Evolutionary conservation across 2,113 vertebrate species (phyloP).

Genomic region (Limanda limanda): DNA sequence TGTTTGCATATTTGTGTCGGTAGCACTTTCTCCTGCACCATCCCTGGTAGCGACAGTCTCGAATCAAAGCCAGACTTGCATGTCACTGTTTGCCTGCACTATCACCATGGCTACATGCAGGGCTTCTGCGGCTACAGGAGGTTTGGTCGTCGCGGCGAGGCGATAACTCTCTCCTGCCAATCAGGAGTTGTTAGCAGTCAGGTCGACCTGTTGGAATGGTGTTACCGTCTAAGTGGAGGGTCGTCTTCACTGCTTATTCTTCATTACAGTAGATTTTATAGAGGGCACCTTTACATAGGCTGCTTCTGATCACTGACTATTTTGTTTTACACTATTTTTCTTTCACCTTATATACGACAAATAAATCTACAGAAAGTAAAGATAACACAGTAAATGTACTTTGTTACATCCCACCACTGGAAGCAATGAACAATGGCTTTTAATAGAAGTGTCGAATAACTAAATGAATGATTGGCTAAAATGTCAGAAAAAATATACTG

Average conservation of each 20-base stretch:
- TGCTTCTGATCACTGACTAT: not conserved
- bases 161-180: constrained; percentile 53
- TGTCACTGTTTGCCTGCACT: constrained; percentile 61
- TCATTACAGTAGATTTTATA: not conserved
- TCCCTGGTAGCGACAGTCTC: constrained; percentile 29
- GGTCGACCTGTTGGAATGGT: not conserved
- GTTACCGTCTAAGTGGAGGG: not conserved
- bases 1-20: constrained; percentile 69
- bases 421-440: not conserved
- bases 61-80: constrained; percentile 48
- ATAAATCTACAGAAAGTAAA: no score
- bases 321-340: not conserved
- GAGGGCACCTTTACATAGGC: not conserved
- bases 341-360: not conserved
- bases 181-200: constrained; percentile 24
- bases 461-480: not conserved
- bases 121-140: constrained; percentile 30
- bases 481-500: not conserved
- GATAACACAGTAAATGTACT: no score
- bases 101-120: constrained; percentile 57
- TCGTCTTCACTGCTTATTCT: not conserved
- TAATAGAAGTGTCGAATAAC: not conserved
- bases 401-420: not conserved
- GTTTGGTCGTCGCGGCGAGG: constrained; percentile 57
- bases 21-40: constrained; percentile 55